These are phyloP conservation scores for Drosophila eohydei DNA, from an alignment of 2,888 invertebrate genomes.

Conservation along the genomic window DNA sequence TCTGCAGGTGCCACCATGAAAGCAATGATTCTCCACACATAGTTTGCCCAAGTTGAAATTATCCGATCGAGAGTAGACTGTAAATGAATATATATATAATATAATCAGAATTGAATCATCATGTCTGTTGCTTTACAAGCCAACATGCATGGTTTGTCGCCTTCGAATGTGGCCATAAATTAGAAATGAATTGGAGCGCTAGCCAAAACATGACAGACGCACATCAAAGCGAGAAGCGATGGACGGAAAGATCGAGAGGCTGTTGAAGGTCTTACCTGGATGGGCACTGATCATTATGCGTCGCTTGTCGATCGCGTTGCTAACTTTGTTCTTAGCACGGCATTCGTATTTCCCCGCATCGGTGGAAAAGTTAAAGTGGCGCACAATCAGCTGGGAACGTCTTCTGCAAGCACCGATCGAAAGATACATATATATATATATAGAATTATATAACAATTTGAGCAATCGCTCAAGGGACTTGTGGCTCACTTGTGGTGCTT, in stretches of 20 bases:
- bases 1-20: conserved; percentile 94
- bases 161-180: conserved; percentile 74
- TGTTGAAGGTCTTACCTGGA: conserved; percentile 78
- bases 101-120: conserved; percentile 6
- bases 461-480: not conserved
- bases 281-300: conserved; percentile 84
- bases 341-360: conserved; percentile 94
- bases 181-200: conserved; percentile 76
- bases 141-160: conserved; percentile 39
- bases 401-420: conserved; percentile 86
- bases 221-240: conserved; percentile 39
- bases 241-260: not conserved
- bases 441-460: not conserved
- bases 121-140: conserved; percentile 23
- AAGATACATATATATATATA: conserved; percentile 53
- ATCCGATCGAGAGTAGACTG: conserved; percentile 85
- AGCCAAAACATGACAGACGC: conserved; percentile 44
- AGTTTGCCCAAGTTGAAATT: conserved; percentile 63
- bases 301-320: conserved; percentile 82
- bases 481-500: conserved; percentile 84
- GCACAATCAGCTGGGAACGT: conserved; percentile 93
- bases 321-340: conserved; percentile 88
- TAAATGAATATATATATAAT: conserved; percentile 31
- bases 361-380: conserved; percentile 89
- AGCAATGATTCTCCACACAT: conserved; percentile 89